phyloP scores from a whole-genome alignment of 2,113 vertebrate species.

The Desmodus rotundus region DNA sequence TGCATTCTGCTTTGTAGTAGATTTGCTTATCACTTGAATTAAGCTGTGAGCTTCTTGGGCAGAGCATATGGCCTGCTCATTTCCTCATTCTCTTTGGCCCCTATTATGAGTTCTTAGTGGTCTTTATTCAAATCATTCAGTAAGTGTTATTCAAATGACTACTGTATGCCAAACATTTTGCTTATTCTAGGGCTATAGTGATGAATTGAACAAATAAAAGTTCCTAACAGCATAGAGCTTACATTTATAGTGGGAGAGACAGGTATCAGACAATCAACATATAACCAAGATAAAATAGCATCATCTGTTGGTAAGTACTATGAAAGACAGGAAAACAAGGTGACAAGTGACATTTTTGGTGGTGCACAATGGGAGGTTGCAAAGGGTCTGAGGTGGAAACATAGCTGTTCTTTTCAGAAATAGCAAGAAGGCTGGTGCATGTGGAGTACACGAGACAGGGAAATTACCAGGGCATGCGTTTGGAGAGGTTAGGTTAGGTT shows the following conservation, averaged over 20 bases:
- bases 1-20: not conserved
- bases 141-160: not conserved
- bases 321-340: not conserved
- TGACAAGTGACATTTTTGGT: not conserved
- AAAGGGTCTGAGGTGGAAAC: not conserved
- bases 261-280: not conserved
- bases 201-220: not conserved
- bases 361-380: not conserved
- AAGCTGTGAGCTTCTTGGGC: not conserved
- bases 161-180: not conserved
- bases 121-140: not conserved
- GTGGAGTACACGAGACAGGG: not conserved
- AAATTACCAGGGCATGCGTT: not conserved
- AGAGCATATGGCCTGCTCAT: not conserved
- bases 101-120: not conserved
- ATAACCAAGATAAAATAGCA: not conserved
- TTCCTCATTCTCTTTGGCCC: not conserved
- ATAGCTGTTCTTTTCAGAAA: not conserved
- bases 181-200: not conserved
- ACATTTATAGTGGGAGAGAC: not conserved
- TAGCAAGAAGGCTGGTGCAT: not conserved
- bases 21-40: not conserved
- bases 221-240: not conserved
- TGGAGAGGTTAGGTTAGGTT: not conserved
- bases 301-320: not conserved